A percentile compares a stretch with the other conserved stretches of the same genome.
These are phyloP conservation scores for Poeciliopsis turneri DNA, from an alignment of 2,797 vertebrate species.

Conservation along the genomic window DNA sequence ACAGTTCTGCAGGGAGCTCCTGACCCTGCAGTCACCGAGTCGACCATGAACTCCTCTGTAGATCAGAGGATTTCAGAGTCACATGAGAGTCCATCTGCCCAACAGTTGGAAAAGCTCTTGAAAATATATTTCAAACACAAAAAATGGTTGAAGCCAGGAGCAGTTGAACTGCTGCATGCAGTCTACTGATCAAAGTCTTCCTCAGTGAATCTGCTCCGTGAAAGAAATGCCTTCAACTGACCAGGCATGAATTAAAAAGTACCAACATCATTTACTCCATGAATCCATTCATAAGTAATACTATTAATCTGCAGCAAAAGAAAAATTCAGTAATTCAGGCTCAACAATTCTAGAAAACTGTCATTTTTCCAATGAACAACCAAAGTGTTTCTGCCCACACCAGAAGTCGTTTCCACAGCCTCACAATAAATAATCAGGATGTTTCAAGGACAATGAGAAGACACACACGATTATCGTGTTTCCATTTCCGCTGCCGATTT, in stretches of 20 bases:
- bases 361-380: neutral
- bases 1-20: neutral
- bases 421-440: neutral
- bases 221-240: neutral
- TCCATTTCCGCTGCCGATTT: neutral
- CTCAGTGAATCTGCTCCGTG: neutral
- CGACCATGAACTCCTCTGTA: neutral
- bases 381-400: neutral
- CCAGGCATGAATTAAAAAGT: neutral
- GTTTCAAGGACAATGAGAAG: neutral
- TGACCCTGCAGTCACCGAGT: neutral
- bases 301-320: neutral
- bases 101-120: neutral
- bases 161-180: neutral
- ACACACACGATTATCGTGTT: neutral
- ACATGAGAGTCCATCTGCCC: neutral
- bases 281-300: neutral
- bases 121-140: no score
- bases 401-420: neutral
- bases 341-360: neutral
- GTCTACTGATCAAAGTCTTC: neutral
- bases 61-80: neutral
- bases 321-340: neutral
- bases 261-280: neutral
- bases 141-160: neutral